A percentile compares a stretch with the other conserved stretches of the same genome.
Evolutionary conservation across 2,888 invertebrate genomes (phyloP).

Genomic region (Tenthredo amoena): DNA sequence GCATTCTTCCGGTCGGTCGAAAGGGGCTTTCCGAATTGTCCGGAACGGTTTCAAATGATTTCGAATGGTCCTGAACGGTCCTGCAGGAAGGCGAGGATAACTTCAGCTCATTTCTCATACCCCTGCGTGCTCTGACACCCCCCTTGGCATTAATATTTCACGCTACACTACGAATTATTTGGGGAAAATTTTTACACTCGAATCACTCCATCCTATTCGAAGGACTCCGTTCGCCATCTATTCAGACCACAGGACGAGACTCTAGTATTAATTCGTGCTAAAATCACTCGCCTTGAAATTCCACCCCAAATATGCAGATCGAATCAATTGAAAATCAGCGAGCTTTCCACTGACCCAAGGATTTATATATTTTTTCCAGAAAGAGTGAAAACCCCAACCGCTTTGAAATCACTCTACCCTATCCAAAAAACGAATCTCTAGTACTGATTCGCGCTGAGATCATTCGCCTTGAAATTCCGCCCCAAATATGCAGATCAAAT

Average conservation of each 20-base stretch:
- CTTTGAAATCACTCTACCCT: too few species aligned
- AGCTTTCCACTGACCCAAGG: too few species aligned
- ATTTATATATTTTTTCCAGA: too few species aligned
- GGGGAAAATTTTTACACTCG: conserved; percentile 5
- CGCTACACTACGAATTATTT: conserved; percentile 18
- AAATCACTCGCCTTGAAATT: background rate
- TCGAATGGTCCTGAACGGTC: conserved; percentile 27
- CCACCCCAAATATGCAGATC: background rate
- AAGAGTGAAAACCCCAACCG: too few species aligned
- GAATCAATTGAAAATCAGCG: background rate
- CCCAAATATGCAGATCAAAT: too few species aligned
- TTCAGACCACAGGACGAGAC: background rate
- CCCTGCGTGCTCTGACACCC: conserved; percentile 14
- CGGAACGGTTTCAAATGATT: conserved; percentile 38
- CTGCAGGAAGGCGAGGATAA: conserved; percentile 6
- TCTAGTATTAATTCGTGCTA: conserved; percentile 4
- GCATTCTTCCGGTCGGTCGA: conserved; percentile 35
- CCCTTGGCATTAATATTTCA: conserved; percentile 39
- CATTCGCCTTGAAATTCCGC: too few species aligned
- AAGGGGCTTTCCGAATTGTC: conserved; percentile 33
- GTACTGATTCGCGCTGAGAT: too few species aligned
- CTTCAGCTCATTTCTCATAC: conserved; percentile 25
- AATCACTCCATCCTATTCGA: conserved; percentile 16
- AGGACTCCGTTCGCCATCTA: background rate
- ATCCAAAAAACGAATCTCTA: too few species aligned